phyloP scores from a whole-genome alignment of 2,888 invertebrate species.

The Vannuccia rotundouncinata region DNA sequence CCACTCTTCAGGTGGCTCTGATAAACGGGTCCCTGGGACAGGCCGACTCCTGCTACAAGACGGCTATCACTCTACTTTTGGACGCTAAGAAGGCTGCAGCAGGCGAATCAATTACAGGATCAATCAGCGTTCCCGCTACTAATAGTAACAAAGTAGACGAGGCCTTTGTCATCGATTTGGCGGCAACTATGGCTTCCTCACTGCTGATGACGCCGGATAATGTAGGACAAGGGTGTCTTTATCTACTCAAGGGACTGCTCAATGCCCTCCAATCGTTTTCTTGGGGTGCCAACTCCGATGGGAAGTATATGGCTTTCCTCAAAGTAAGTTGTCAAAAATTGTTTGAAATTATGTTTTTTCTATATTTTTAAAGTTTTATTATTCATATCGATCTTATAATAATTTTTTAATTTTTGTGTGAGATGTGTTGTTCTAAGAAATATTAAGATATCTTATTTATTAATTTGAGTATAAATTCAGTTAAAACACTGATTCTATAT shows the following conservation, averaged over 20 bases:
- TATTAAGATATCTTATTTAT: no score
- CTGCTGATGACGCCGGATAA: slow-evolving; percentile 35
- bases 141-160: background rate
- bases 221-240: slow-evolving; percentile 21
- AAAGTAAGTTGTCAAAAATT: background rate
- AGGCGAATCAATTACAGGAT: background rate
- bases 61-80: slow-evolving; percentile 25
- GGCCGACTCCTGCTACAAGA: slow-evolving; percentile 32
- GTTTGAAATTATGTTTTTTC: no score
- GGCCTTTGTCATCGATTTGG: slow-evolving; percentile 24
- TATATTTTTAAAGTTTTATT: no score
- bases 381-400: no score
- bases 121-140: background rate
- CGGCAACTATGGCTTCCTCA: slow-evolving; percentile 23
- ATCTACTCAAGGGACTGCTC: slow-evolving; percentile 34
- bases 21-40: slow-evolving; percentile 37
- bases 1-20: slow-evolving; percentile 69
- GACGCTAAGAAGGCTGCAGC: slow-evolving; percentile 8
- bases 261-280: slow-evolving; percentile 24
- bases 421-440: no score
- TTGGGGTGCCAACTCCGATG: slow-evolving; percentile 6
- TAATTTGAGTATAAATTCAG: no score
- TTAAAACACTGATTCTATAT: no score
- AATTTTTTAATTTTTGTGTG: no score
- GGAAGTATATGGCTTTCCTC: background rate